Evolutionary conservation across 2,797 vertebrate species (phyloP).

Genomic region (Micromesistius poutassou): DNA sequence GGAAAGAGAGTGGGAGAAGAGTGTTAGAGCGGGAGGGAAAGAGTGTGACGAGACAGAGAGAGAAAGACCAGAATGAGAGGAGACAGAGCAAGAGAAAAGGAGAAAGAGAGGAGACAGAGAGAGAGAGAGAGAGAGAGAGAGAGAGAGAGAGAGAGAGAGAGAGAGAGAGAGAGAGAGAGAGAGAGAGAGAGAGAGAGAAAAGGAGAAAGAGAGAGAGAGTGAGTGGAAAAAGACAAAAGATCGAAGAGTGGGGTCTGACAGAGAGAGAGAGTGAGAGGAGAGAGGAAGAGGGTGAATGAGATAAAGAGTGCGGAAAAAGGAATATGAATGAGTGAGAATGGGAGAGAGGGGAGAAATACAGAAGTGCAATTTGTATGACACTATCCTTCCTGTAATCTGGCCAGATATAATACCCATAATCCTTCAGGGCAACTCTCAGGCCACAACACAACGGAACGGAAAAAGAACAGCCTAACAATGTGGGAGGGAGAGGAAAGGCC

Average conservation of each 20-base stretch:
- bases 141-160: no score
- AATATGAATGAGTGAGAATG: constrained; percentile 19
- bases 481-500: constrained; percentile 21
- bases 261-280: constrained; percentile 14
- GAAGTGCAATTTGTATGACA: constrained; percentile 30
- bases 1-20: background rate
- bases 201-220: no score
- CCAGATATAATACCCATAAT: constrained; percentile 39
- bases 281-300: background rate
- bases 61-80: no score
- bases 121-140: background rate
- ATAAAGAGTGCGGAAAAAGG: constrained; percentile 8
- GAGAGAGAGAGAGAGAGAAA: background rate
- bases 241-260: background rate
- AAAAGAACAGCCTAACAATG: constrained; percentile 41
- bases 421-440: constrained; percentile 12
- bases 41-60: no score
- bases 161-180: no score
- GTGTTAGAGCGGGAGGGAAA: no score
- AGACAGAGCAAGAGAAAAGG: no score
- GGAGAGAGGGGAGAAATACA: constrained; percentile 22
- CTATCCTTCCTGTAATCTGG: constrained; percentile 49
- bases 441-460: constrained; percentile 27
- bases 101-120: no score
- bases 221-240: no score